phyloP scores from a whole-genome alignment of 2,113 vertebrate species.

The Agapornis roseicollis region DNA sequence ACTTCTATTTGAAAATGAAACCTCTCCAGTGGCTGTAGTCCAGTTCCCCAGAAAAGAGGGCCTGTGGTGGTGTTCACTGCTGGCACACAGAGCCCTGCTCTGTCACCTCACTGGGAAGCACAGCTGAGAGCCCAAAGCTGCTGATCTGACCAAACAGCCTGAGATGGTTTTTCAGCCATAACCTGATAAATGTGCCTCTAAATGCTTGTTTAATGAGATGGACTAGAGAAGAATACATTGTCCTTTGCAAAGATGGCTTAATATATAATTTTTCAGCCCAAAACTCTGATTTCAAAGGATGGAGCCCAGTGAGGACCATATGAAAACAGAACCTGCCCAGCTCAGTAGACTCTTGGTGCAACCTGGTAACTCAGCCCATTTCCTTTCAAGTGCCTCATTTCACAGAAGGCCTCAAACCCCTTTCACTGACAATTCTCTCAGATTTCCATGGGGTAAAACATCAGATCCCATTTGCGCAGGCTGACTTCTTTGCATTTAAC shows the following conservation, averaged over 20 bases:
- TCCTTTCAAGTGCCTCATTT: neutral
- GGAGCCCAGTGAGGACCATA: neutral
- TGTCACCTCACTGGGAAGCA: neutral
- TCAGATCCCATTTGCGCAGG: neutral
- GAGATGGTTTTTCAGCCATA: neutral
- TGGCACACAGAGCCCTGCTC: neutral
- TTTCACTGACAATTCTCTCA: neutral
- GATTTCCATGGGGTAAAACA: neutral
- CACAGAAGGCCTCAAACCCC: neutral
- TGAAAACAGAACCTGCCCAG: neutral
- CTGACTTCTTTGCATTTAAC: neutral
- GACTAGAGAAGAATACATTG: neutral
- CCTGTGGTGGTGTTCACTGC: neutral
- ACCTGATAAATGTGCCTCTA: neutral
- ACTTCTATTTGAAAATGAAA: neutral
- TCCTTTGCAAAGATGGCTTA: neutral
- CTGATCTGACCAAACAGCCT: neutral
- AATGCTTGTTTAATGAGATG: neutral
- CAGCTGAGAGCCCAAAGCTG: neutral
- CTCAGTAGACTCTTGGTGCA: neutral
- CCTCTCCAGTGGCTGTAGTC: neutral
- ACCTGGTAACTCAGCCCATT: neutral
- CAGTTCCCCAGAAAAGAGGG: neutral
- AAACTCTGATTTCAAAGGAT: neutral
- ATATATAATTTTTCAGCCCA: neutral